Base-by-base conservation (phyloP, 2,888 invertebrate species). In the Eilema caniola region DNA sequence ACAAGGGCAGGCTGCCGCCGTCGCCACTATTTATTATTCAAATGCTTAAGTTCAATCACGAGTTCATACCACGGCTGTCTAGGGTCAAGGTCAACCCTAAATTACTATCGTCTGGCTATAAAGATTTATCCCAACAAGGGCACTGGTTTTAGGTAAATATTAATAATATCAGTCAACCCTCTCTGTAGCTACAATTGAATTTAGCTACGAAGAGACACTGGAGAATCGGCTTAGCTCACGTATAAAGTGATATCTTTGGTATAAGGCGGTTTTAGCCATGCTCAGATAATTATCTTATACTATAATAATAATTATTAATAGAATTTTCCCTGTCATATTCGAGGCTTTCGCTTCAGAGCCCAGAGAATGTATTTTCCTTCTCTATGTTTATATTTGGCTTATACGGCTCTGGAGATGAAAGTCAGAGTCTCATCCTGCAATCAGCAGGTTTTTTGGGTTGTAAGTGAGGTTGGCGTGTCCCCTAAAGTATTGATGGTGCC, bases 11-110 rank as follows among this genome's bases (percentile, higher is more conserved):
- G 76, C 73, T 76, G 80, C 74, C 80, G 82, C 80, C 82, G 82
- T 77, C 79, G 77, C 77, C 73, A 66, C 72, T 78, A 84, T 87
- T 84, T 84, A 85, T 85, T 84, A 88, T 87, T 88, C 86, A 88
- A 84, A 84, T 80, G 79, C 83, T 86, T 85, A 84, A 73, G 83
- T 81, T 81, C 76, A 81, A 84, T 83, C 75, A 81, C 66, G 74
- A 78, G 81, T 78, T 83, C 79, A 76, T 65, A 71, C 69, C 73
- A 25, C 71, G 60, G 65, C 70, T 75, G 70, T 20, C 57, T 67
- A 37, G 71, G 80, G 82, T 80, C 84, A 83, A 82, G 82, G 80
- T 74, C 71, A 74, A 53, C 61, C 31, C 61, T 67, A 72, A 78
- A 74, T 73, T 79, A 66, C 64, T 57, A 70, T 62, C 66, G 71